Evolutionary conservation across 2,797 vertebrate species (phyloP).

Genomic region (Gymnopithys bicolor): DNA sequence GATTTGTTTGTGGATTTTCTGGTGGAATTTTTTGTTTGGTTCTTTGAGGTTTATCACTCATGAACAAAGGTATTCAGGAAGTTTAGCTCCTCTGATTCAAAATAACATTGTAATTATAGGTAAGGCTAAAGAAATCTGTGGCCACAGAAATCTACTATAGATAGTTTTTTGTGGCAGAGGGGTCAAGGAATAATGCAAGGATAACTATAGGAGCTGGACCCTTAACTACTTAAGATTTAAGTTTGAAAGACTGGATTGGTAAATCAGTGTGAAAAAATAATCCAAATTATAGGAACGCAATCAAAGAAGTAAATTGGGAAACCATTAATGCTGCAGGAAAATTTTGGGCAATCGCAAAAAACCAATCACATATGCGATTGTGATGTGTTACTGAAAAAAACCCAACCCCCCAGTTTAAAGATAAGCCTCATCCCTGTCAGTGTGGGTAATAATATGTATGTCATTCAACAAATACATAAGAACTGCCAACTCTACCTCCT

Average conservation of each 20-base stretch:
- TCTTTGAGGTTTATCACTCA: not conserved
- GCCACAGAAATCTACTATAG: not conserved
- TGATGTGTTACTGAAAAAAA: not conserved
- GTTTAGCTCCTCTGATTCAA: not conserved
- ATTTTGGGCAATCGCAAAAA: not conserved
- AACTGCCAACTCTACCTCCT: not conserved
- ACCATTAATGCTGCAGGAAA: not conserved
- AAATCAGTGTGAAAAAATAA: not conserved
- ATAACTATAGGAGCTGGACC: not conserved
- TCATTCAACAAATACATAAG: not conserved
- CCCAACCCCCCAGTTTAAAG: not conserved
- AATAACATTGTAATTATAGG: not conserved
- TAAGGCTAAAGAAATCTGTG: not conserved
- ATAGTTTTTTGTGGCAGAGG: not conserved
- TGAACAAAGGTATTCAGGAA: not conserved
- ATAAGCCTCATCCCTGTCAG: not conserved
- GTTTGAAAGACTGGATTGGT: not conserved
- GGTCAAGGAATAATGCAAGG: not conserved
- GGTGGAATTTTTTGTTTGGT: not conserved
- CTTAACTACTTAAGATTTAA: not conserved
- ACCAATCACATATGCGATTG: fast-evolving
- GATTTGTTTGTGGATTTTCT: not conserved
- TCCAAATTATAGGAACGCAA: not conserved
- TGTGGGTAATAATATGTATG: not conserved
- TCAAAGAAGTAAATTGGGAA: not conserved